phyloP scores from a whole-genome alignment of 1,140 invertebrate species.

The Geopemphigus sp. region DNA sequence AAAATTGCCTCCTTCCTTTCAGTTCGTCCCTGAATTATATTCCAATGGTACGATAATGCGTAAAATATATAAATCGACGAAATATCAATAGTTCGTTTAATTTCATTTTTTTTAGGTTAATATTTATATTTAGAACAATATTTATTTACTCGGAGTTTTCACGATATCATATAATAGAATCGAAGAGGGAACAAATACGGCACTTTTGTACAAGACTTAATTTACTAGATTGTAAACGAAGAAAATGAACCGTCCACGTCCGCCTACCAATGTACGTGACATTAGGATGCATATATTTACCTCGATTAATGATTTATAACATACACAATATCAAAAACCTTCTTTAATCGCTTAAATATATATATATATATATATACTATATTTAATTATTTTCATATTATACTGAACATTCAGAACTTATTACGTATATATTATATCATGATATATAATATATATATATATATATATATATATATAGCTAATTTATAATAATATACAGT shows the following conservation, averaged over 20 bases:
- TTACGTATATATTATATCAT: too few relatives aligned
- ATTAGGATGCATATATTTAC: neutral
- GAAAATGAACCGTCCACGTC: neutral
- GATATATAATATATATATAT: too few relatives aligned
- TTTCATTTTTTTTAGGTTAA: constrained; percentile 21
- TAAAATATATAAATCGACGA: neutral
- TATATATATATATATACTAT: too few relatives aligned
- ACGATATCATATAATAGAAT: neutral
- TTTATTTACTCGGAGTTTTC: neutral
- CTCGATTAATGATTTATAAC: neutral
- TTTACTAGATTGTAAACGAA: neutral
- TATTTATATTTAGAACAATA: neutral
- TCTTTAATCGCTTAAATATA: neutral
- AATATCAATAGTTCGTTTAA: neutral
- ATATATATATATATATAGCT: too few relatives aligned
- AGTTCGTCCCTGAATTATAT: too few relatives aligned
- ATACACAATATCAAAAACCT: neutral
- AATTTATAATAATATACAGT: too few relatives aligned
- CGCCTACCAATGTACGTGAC: neutral
- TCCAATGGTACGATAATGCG: too few relatives aligned
- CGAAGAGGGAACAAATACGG: neutral
- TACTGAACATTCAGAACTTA: too few relatives aligned
- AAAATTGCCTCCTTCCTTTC: too few relatives aligned
- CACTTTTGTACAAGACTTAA: constrained; percentile 18
- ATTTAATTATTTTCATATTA: too few relatives aligned